A percentile compares a stretch with the other conserved stretches of the same genome.
These are phyloP conservation scores for Malacoraja senta DNA, from an alignment of 2,797 vertebrate species.

Conservation along the genomic window DNA sequence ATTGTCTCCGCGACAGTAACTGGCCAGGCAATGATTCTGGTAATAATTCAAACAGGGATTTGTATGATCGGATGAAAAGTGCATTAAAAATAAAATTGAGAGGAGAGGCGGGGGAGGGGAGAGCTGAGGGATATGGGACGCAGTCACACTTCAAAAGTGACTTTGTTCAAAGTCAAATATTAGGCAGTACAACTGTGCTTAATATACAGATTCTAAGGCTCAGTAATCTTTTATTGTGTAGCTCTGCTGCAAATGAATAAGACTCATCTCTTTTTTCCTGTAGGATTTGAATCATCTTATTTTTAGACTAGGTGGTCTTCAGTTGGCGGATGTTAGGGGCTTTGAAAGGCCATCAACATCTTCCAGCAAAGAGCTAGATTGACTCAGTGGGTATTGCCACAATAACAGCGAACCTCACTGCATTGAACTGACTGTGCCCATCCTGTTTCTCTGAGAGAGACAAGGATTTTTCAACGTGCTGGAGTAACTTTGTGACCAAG, in stretches of 20 bases:
- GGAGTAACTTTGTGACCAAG: too few species aligned
- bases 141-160: slow-evolving; percentile 96
- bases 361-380: background rate
- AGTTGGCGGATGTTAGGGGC: background rate
- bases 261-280: background rate
- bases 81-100: slow-evolving; percentile 88
- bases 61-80: slow-evolving; percentile 99
- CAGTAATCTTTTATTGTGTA: background rate
- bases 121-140: slow-evolving; percentile 66
- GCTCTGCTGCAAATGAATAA: background rate
- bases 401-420: background rate
- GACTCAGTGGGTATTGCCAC: background rate
- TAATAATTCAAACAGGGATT: slow-evolving; percentile 99
- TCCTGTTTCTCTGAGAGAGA: too few species aligned
- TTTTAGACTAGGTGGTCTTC: slow-evolving; percentile 6
- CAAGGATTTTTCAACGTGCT: too few species aligned
- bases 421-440: background rate
- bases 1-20: slow-evolving; percentile 99
- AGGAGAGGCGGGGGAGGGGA: slow-evolving; percentile 45
- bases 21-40: slow-evolving; percentile 99
- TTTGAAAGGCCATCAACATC: background rate
- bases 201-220: background rate
- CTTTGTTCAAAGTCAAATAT: slow-evolving; percentile 99
- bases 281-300: slow-evolving; percentile 5
- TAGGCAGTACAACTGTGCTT: background rate